Evolutionary conservation across 2,888 invertebrate genomes (phyloP).

Genomic region (Nematopogon swammerdamellus): DNA sequence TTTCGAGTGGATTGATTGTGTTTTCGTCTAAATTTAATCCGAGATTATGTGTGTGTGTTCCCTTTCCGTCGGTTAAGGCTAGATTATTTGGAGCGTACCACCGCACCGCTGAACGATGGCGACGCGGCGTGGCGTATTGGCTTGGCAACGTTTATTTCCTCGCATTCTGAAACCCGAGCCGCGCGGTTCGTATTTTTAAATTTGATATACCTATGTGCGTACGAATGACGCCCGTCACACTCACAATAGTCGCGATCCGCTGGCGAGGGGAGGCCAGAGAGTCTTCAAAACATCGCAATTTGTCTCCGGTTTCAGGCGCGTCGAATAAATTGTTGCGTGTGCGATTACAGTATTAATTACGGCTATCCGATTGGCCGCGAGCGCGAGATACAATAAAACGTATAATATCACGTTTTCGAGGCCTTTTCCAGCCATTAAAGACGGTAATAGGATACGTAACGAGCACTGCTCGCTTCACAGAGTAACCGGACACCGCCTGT

Average conservation of each 20-base stretch:
- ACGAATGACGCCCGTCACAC: neutral
- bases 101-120: no score
- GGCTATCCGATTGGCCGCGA: conserved; percentile 16
- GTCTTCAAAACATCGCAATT: neutral
- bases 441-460: conserved; percentile 55
- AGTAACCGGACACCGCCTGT: conserved; percentile 43
- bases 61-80: neutral
- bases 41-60: neutral
- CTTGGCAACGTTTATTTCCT: neutral
- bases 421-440: conserved; percentile 59
- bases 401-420: conserved; percentile 57
- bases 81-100: neutral
- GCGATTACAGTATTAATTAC: conserved; percentile 52
- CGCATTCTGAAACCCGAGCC: conserved; percentile 38
- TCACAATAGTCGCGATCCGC: neutral
- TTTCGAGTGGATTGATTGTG: neutral
- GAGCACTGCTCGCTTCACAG: conserved; percentile 44
- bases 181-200: conserved; percentile 49
- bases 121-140: neutral
- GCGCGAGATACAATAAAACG: conserved; percentile 53
- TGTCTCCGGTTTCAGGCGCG: conserved; percentile 18
- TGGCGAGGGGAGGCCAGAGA: neutral
- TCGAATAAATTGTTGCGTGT: conserved; percentile 47
- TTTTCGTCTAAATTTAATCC: neutral
- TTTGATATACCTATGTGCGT: conserved; percentile 23